Base-by-base conservation (phyloP, 1,140 invertebrate genomes). In the Pogonognathellus flavescens region DNA sequence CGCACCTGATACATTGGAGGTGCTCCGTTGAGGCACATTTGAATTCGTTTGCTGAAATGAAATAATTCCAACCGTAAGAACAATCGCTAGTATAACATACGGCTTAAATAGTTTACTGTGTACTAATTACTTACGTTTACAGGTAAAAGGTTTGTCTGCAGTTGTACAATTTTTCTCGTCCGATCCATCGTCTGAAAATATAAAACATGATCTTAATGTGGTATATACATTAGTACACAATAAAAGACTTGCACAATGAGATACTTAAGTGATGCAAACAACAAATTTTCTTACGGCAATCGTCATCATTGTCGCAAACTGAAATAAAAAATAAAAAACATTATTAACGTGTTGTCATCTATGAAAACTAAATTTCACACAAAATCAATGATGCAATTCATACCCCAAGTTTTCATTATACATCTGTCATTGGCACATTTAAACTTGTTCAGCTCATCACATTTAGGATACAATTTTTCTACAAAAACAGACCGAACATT, bases 271-370 rank as follows among this genome's bases (percentile, higher is more conserved):
- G n/a, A 41, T 41, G 31, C 31, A 41, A 41, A 41, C 31, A 41
- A 6, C 31, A 41, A 41, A 41, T 3, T 1, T 41, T 41, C 31
- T 41, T 41, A 41, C 31, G 50, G 84, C 95, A 95, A 86, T 96
- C 94, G 0, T 90, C 89, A 55, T 94, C 93, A 0, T 93, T 93
- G 90, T 96, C 95, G 91, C 95, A 31, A 14, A 76, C 70, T 76
- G 31, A 41, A 70, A 70, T 25, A 76, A 22, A 81, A 81, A 50
- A 20, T 50, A 62, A 31, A 50, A 41, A 52, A 31, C 49, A 80
- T 53, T 41, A 41, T 41, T 41, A 41, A 6, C 31, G 6, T n/a
- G n/a, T n/a, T n/a, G n/a, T n/a, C n/a, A n/a, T n/a, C n/a, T n/a
- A 55, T 20, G 1, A 25, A 5, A 8, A 55, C 52, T 22, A 55